Percentiles rank a stretch among this genome's conserved stretches.
Conservation (phyloP, 2,888 invertebrate species). For the Pinctada fucata region DNA sequence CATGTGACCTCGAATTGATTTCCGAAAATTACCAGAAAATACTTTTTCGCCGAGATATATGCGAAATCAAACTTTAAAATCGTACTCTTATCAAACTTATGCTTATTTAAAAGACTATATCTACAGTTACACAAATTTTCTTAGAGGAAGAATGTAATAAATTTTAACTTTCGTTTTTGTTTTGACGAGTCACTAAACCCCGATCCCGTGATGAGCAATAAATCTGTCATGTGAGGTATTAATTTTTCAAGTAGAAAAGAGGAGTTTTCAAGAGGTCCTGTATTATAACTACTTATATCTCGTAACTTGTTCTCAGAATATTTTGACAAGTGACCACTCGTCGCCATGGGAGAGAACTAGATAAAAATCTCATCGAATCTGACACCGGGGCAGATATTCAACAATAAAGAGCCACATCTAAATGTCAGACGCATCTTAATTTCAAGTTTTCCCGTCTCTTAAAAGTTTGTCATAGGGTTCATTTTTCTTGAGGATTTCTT, state of each 20-base stretch:
- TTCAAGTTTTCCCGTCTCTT: no score
- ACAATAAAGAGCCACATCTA: background rate
- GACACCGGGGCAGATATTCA: background rate
- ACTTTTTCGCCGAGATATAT: no score
- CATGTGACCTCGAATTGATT: no score
- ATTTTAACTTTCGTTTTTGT: no score
- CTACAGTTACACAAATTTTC: no score
- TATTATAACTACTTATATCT: background rate
- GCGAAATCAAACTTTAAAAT: no score
- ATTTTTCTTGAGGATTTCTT: background rate
- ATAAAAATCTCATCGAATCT: background rate
- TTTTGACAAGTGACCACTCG: background rate
- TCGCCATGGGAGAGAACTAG: background rate
- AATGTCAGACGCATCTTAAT: no score
- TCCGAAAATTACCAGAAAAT: no score
- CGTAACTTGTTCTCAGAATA: background rate
- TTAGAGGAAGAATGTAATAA: no score
- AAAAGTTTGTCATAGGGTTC: background rate
- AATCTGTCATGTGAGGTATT: background rate
- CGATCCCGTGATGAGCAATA: background rate
- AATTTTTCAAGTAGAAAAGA: background rate
- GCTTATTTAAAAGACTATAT: no score
- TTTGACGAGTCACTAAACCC: no score
- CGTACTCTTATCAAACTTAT: no score
- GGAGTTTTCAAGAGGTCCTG: background rate